Percentiles rank a stretch among this genome's conserved stretches.
Conservation (phyloP, 1,140 invertebrate genomes). For the Melanaphis sacchari region DNA sequence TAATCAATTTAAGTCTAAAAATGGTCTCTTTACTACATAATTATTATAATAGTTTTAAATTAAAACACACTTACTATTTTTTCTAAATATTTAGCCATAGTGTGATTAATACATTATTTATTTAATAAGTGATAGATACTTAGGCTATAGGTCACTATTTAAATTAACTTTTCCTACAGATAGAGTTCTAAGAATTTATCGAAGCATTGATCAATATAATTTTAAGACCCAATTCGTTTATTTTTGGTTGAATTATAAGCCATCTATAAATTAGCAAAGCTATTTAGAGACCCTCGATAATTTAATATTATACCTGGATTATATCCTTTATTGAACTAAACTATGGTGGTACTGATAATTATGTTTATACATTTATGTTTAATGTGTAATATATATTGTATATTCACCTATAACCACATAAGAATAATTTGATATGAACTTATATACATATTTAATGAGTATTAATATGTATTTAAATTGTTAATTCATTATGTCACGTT, state of each 20-base stretch:
- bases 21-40: no score
- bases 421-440: background rate
- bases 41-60: background rate
- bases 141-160: background rate
- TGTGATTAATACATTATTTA: background rate
- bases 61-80: background rate
- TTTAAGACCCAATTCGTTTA: conserved; percentile 8
- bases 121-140: background rate
- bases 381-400: background rate
- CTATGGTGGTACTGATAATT: background rate
- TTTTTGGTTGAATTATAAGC: background rate
- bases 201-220: background rate
- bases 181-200: background rate
- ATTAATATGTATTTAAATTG: background rate
- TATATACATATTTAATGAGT: background rate
- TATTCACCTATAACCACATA: background rate
- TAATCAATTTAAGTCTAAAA: background rate
- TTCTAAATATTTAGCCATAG: background rate
- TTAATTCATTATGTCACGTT: background rate
- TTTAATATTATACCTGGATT: conserved; percentile 20
- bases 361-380: background rate
- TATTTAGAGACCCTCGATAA: background rate
- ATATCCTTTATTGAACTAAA: background rate
- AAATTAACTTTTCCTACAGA: background rate
- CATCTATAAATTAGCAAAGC: conserved; percentile 23